Percentiles rank a stretch among this genome's conserved stretches.
Evolutionary conservation across 2,113 vertebrate genomes (phyloP).

Genomic region (Condylura cristata): DNA sequence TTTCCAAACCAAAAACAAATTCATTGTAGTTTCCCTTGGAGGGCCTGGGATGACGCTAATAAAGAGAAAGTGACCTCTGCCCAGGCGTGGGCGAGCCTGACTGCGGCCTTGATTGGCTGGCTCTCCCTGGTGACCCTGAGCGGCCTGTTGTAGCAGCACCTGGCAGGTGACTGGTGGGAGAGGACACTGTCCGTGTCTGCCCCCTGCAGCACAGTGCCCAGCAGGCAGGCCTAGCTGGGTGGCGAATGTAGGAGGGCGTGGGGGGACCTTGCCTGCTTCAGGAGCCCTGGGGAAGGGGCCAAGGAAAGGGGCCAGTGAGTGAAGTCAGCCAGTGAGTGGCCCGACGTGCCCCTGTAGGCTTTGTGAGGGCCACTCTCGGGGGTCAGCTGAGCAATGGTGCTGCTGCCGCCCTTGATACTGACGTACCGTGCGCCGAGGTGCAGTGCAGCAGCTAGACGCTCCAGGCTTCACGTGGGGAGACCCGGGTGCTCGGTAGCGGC

Average conservation of each 20-base stretch:
- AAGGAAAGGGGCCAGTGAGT: not conserved
- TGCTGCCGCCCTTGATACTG: slow-evolving; percentile 44
- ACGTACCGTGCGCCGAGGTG: slow-evolving; percentile 43
- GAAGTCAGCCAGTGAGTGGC: slow-evolving; percentile 63
- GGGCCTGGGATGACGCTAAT: not conserved
- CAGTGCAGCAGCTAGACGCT: not conserved
- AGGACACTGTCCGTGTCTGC: not conserved
- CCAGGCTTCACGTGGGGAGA: not conserved
- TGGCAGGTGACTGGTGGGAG: not conserved
- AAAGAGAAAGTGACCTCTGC: slow-evolving; percentile 12
- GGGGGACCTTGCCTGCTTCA: not conserved
- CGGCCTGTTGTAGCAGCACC: not conserved
- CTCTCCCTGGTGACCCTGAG: not conserved
- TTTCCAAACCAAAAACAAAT: slow-evolving; percentile 22
- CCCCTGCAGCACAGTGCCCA: not conserved
- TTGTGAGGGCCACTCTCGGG: slow-evolving; percentile 46
- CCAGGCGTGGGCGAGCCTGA: not conserved
- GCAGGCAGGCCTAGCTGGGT: not conserved
- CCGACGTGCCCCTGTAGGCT: slow-evolving; percentile 23
- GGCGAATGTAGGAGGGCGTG: not conserved
- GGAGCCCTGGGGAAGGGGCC: not conserved
- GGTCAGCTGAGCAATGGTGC: slow-evolving; percentile 65
- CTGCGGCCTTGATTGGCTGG: not conserved
- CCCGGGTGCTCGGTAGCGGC: not conserved
- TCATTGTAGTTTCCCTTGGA: slow-evolving; percentile 26